Evolutionary conservation across 1,140 invertebrate genomes (phyloP).

Genomic region (Chymomyza costata): DNA sequence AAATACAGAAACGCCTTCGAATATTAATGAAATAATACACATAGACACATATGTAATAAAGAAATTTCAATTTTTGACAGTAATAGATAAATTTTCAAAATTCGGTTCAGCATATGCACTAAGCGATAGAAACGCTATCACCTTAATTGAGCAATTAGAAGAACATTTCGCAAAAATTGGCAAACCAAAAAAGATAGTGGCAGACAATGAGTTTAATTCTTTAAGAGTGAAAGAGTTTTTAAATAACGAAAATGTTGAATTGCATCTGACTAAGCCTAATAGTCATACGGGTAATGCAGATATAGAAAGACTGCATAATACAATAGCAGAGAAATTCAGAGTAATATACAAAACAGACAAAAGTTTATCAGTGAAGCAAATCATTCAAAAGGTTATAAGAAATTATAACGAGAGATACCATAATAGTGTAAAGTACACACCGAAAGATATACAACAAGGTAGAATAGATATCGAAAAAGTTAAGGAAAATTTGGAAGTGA

Average conservation of each 20-base stretch:
- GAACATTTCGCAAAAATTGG: conserved; percentile 11
- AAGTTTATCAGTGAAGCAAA: conserved; percentile 6
- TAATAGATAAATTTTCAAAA: conserved; percentile 24
- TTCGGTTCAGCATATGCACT: conserved; percentile 2
- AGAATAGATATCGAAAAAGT: not conserved
- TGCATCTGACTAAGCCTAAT: conserved; percentile 15
- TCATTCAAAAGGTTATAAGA: conserved; percentile 6
- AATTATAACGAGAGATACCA: conserved; percentile 15
- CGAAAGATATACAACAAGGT: conserved; percentile 3
- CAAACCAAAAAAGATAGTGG: conserved; percentile 9
- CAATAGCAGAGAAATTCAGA: not conserved
- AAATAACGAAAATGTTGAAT: conserved; percentile 11
- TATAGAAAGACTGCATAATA: conserved; percentile 10
- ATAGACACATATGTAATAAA: conserved; percentile 16
- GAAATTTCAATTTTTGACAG: conserved; percentile 15
- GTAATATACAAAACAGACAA: not conserved
- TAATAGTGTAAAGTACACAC: conserved; percentile 9
- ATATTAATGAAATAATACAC: conserved; percentile 17
- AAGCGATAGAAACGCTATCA: conserved; percentile 10
- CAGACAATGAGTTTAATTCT: conserved; percentile 10
- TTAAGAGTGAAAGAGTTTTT: conserved; percentile 15
- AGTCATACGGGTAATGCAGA: conserved; percentile 16
- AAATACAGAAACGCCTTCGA: conserved; percentile 13
- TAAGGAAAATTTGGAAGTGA: conserved; percentile 2
- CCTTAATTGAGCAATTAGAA: conserved; percentile 13